Conservation (phyloP, 1,140 invertebrate genomes). For the Sesamia nonagrioides region DNA sequence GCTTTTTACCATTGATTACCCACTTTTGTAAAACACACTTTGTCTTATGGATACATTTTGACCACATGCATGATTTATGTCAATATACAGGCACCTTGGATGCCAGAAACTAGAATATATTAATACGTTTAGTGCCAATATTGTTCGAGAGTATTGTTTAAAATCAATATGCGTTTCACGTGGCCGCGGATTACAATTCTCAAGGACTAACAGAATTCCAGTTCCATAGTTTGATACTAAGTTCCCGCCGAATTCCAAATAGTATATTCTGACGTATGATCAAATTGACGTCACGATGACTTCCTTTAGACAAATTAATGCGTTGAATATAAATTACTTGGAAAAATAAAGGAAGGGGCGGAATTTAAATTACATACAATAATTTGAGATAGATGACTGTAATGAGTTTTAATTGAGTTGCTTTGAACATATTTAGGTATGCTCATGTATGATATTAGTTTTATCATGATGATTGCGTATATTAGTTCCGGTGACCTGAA, state of each 20-base stretch:
- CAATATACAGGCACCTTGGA: not conserved
- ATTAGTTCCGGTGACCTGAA: no score
- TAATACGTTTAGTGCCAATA: conserved; percentile 8
- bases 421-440: not conserved
- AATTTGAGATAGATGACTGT: not conserved
- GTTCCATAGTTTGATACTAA: not conserved
- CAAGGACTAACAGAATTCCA: conserved; percentile 31
- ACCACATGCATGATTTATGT: not conserved
- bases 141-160: conserved; percentile 19
- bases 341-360: no score
- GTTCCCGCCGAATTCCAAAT: not conserved
- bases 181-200: conserved; percentile 1
- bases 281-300: not conserved
- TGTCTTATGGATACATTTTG: conserved; percentile 9
- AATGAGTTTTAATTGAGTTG: not conserved
- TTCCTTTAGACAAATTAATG: conserved; percentile 4
- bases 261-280: conserved; percentile 9
- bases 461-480: not conserved
- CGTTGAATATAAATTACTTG: conserved; percentile 23
- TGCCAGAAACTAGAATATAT: conserved; percentile 21
- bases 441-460: not conserved
- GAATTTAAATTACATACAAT: no score
- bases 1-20: not conserved
- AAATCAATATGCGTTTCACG: conserved; percentile 23
- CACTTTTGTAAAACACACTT: not conserved